phyloP scores from a whole-genome alignment of 2,113 vertebrate species.

The Vidua macroura region DNA sequence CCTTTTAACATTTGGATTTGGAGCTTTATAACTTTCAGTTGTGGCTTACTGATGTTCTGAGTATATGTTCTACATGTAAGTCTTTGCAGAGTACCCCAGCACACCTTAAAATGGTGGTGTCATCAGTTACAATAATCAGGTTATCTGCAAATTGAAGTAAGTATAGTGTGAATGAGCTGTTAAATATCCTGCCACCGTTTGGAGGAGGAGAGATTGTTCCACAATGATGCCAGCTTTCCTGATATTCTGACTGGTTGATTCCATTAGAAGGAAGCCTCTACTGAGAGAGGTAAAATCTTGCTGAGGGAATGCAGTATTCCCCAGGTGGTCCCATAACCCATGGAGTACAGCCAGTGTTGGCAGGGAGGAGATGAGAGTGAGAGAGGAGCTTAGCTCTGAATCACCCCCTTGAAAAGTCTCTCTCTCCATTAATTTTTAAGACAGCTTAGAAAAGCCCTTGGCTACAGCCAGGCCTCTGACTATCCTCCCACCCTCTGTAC shows the following conservation, averaged over 20 bases:
- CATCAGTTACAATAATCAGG: background rate
- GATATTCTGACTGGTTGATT: background rate
- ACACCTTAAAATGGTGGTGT: background rate
- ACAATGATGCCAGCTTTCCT: background rate
- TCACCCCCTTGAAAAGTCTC: background rate
- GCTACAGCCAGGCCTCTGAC: background rate
- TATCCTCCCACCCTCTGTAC: background rate
- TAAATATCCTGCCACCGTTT: background rate
- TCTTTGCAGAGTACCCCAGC: background rate
- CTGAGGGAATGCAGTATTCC: background rate
- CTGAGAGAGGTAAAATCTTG: background rate
- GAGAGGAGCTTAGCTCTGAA: background rate
- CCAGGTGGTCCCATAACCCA: background rate
- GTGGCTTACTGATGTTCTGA: background rate
- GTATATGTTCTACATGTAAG: fast-evolving
- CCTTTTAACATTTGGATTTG: background rate
- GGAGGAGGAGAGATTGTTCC: background rate
- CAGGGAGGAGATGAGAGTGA: background rate
- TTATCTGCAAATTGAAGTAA: background rate
- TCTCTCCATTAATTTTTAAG: background rate
- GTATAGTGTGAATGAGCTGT: background rate
- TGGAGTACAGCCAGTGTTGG: background rate
- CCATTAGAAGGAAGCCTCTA: background rate
- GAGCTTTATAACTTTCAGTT: background rate
- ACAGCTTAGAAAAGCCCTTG: background rate